Evolutionary conservation across 2,888 invertebrate genomes (phyloP).

Genomic region (Balanococcus diminutus): DNA sequence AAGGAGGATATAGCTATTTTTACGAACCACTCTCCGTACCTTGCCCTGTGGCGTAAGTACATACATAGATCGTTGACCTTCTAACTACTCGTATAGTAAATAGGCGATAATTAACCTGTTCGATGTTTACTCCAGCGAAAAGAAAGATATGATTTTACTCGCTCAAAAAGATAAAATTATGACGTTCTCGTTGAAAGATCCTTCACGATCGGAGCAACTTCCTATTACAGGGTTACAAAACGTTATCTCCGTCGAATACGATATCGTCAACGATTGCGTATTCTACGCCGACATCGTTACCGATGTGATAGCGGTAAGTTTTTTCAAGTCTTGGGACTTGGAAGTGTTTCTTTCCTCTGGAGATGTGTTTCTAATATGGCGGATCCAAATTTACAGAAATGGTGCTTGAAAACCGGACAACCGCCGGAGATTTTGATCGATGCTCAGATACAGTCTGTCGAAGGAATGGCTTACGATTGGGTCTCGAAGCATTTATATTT

Average conservation of each 20-base stretch:
- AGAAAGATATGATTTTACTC: constrained; percentile 78
- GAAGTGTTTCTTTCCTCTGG: not conserved
- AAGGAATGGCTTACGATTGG: constrained; percentile 91
- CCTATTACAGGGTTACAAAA: constrained; percentile 76
- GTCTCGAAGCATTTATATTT: constrained; percentile 85
- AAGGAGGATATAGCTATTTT: constrained; percentile 67
- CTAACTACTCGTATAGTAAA: no score
- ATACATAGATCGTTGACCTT: no score
- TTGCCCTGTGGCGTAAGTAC: constrained; percentile 63
- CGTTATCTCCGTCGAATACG: constrained; percentile 86
- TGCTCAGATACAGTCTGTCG: constrained; percentile 77
- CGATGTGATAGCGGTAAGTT: constrained; percentile 72
- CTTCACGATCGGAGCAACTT: constrained; percentile 65
- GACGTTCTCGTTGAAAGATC: constrained; percentile 70
- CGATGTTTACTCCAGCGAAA: constrained; percentile 63
- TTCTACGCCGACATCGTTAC: constrained; percentile 87
- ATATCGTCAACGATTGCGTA: constrained; percentile 80
- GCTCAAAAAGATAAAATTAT: constrained; percentile 79
- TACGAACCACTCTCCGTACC: constrained; percentile 70
- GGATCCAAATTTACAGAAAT: constrained; percentile 53
- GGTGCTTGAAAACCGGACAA: constrained; percentile 30
- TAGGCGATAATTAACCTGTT: no score
- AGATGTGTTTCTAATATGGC: no score
- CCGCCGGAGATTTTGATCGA: constrained; percentile 74
- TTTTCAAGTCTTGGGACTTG: not conserved